Base-by-base conservation (phyloP, 2,113 vertebrate genomes). In the Setophaga kirtlandii region DNA sequence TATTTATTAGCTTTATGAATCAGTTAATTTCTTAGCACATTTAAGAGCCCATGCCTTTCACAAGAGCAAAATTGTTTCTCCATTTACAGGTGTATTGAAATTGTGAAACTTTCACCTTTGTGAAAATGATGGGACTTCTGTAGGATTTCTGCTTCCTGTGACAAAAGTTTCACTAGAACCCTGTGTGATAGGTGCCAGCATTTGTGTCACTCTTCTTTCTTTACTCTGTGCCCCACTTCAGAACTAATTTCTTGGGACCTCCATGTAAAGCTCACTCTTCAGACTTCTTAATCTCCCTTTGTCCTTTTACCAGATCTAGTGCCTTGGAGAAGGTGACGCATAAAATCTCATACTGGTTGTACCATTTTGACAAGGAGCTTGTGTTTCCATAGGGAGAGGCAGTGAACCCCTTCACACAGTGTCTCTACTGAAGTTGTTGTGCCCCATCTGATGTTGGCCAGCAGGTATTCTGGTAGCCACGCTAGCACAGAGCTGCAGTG, bases 361-460 rank as follows among this genome's bases (percentile, higher is more conserved):
- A 47, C 73, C 28, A 6, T 87, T n/a, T 44, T 78, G 42, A 23
- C 49, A 27, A 42, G 67, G 35, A 67, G 24, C 63, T 83, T 0
- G 0, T 62, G 49, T 39, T 55, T 37, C 55, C 9, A 0, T 2
- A 9, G 44, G 33, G 55, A 58, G 70, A 44, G 53, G 52, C 16
- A 31, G 37, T 1, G 13, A 82, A 27, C 53, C 78, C 13, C 65
- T 58, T 87, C 42, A 37, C 1, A 0, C 58, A 21, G 20, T 33
- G 64, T 83, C 80, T 81, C 0, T 60, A 0, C 14, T 46, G 49
- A 42, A 85, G 23, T 78, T 73, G 16, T 4, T 62, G 22, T 44
- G 20, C 11, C 33, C 2, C 37, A 10, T 58, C 31, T n/a, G 22
- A 33, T 55, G 76, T 55, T 73, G 74, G 41, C 17, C 82, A 37